A percentile compares a stretch with the other conserved stretches of the same genome.
These are phyloP conservation scores for Drosophila subsilvestris DNA, from an alignment of 2,888 invertebrate genomes.

Conservation along the genomic window DNA sequence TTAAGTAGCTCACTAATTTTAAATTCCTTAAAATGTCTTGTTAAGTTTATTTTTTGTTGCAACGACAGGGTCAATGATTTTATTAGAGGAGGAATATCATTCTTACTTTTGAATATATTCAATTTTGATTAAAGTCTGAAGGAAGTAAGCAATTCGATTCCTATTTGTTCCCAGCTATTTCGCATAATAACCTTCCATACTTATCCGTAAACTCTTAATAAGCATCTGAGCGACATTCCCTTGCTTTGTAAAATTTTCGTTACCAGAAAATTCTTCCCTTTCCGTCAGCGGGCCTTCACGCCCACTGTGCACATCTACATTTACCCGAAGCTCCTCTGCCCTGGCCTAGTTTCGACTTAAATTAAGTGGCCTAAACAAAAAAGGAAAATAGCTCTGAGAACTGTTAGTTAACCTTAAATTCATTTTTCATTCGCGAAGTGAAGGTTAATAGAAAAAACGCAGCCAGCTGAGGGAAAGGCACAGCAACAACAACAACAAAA, in stretches of 20 bases:
- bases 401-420: slow-evolving; percentile 68
- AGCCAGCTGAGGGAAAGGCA: slow-evolving; percentile 33
- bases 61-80: too few species aligned
- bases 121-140: not conserved
- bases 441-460: slow-evolving; percentile 59
- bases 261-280: slow-evolving; percentile 7
- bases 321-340: slow-evolving; percentile 31
- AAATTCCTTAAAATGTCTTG: too few species aligned
- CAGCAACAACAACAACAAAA: slow-evolving; percentile 31
- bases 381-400: slow-evolving; percentile 40
- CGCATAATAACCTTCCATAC: too few species aligned
- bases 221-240: not conserved
- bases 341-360: slow-evolving; percentile 59
- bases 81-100: too few species aligned
- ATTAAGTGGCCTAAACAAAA: slow-evolving; percentile 58
- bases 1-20: too few species aligned
- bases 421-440: slow-evolving; percentile 33
- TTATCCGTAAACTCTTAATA: too few species aligned
- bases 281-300: not conserved
- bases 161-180: not conserved
- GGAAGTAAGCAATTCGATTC: not conserved
- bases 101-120: too few species aligned
- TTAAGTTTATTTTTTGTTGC: too few species aligned
- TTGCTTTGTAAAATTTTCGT: too few species aligned
- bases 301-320: slow-evolving; percentile 12